Evolutionary conservation across 2,113 vertebrate genomes (phyloP).

Genomic region (Myodes glareolus): DNA sequence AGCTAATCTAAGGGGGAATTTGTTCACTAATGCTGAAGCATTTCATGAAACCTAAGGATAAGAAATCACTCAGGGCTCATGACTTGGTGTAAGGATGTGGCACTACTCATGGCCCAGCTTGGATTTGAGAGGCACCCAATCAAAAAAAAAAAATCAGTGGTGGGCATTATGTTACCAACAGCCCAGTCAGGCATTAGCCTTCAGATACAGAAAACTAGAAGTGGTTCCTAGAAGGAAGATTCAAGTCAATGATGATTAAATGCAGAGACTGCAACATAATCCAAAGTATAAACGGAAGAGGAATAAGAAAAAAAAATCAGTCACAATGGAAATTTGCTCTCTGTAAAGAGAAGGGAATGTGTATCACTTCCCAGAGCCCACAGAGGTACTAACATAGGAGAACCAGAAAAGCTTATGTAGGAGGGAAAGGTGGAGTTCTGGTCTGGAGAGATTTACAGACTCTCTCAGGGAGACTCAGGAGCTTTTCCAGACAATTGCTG

Average conservation of each 20-base stretch:
- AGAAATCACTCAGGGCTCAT: background rate
- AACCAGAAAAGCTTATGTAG: background rate
- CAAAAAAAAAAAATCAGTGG: background rate
- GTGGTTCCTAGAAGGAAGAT: background rate
- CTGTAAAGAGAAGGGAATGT: background rate
- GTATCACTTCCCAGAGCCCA: background rate
- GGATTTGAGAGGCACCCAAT: background rate
- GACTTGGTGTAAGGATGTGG: background rate
- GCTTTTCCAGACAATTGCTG: background rate
- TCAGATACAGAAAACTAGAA: background rate
- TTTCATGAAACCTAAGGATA: background rate
- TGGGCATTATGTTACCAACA: background rate
- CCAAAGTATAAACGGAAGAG: background rate
- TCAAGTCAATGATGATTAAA: background rate
- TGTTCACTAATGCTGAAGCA: background rate
- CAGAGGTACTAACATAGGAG: background rate
- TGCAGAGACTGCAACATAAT: background rate
- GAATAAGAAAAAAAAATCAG: background rate
- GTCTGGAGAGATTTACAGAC: background rate
- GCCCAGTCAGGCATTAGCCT: background rate
- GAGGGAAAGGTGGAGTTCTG: background rate
- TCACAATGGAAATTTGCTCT: background rate
- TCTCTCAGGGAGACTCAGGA: background rate
- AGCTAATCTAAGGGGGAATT: background rate
- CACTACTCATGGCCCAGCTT: background rate